Base-by-base conservation (phyloP, 2,797 vertebrate species). In the Pelochelys cantorii region DNA sequence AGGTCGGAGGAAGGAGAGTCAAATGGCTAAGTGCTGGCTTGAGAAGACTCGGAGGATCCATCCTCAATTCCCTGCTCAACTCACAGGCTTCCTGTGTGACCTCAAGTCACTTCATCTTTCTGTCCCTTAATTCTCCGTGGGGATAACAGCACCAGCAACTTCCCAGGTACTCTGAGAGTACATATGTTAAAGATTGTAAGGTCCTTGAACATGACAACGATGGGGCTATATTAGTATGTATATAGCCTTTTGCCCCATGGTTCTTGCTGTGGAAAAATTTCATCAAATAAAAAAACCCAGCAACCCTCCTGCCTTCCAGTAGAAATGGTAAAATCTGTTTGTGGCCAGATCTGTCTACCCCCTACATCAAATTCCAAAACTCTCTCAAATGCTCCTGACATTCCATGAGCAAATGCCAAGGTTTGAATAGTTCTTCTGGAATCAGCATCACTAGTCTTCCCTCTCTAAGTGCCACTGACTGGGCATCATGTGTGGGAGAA, bases 31-130 rank as follows among this genome's bases (percentile, higher is more conserved):
- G 12, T 31, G 15, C 34, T 68, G 27, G 81, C 75, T 3, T 6
- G 6, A 81, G 71, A 56, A 48, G 42, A 48, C 37, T 74, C 37
- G 91, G 82, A 60, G 31, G 62, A 83, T 31, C 3, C 14, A 4
- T 15, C 27, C 78, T 85, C 5, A 9, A 0, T 53, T 94, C 90
- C 79, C 77, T 1, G 0, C 37, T 57, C 54, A 55, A 53, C 20
- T 11, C 79, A 1, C 42, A 31, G 57, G 2, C 20, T 81, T 29
- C 25, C 83, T 55, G 7, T n/a, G 60, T 93, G 83, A 92, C 57
- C 27, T 23, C 57, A 20, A 11, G 11, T 11, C 22, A 91, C 31
- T 87, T 65, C 31, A 31, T 93, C 95, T 95, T 88, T 57, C 81
- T 2, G 3, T 1, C 12, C 18, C 11, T 10, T 22, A 37, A 0